These are phyloP conservation scores for Doryteuthis pealeii DNA, from an alignment of 1,140 invertebrate species.

Conservation along the genomic window DNA sequence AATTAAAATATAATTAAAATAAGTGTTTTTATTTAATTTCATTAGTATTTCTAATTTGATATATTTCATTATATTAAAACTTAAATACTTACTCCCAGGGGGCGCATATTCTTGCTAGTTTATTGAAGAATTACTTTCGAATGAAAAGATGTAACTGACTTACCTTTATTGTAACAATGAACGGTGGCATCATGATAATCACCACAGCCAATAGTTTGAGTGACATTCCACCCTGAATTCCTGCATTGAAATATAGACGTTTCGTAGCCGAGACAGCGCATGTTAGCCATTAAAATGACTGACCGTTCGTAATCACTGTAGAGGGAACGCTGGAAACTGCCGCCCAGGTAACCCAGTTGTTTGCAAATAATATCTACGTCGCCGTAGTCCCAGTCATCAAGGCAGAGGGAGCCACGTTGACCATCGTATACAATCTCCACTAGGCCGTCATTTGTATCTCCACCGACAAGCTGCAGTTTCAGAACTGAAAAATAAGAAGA, in stretches of 20 bases:
- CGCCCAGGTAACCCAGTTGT: constrained; percentile 60
- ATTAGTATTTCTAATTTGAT: too few relatives aligned
- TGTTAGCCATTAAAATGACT: background rate
- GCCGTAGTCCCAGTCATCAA: constrained; percentile 17
- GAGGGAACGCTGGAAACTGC: constrained; percentile 54
- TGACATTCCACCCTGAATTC: constrained; percentile 16
- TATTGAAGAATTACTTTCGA: too few relatives aligned
- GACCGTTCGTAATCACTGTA: constrained; percentile 1
- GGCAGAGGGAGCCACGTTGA: constrained; percentile 37
- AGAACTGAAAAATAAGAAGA: constrained; percentile 17
- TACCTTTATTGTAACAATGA: constrained; percentile 20
- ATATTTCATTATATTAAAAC: too few relatives aligned
- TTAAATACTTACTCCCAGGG: too few relatives aligned
- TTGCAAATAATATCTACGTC: constrained; percentile 28
- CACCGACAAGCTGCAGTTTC: constrained; percentile 29
- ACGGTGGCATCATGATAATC: constrained; percentile 12
- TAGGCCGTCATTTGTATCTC: constrained; percentile 60
- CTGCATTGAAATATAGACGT: constrained; percentile 21
- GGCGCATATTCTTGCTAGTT: too few relatives aligned
- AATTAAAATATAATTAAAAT: too few relatives aligned
- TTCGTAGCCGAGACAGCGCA: constrained; percentile 19
- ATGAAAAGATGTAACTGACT: too few relatives aligned
- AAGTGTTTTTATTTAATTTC: too few relatives aligned
- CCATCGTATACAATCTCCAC: constrained; percentile 37
- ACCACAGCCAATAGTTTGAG: background rate